phyloP scores from a whole-genome alignment of 2,797 vertebrate genomes.

The Heliangelus exortis region DNA sequence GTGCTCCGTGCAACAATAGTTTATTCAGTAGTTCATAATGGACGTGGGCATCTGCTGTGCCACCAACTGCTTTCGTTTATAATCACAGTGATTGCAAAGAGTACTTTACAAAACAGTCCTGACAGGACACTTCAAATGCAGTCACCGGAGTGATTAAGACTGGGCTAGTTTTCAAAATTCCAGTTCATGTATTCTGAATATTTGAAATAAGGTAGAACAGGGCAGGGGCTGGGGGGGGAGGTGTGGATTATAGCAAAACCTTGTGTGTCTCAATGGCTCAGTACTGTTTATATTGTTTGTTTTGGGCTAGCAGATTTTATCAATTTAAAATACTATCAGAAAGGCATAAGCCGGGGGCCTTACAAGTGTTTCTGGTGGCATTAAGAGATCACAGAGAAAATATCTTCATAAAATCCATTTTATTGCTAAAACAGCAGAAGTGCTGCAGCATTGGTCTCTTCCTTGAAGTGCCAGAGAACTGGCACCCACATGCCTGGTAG shows the following conservation, averaged over 20 bases:
- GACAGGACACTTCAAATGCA: slow-evolving; percentile 20
- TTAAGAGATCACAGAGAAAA: not conserved
- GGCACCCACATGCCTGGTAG: not conserved
- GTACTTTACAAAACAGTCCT: slow-evolving; percentile 19
- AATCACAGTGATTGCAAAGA: slow-evolving; percentile 32
- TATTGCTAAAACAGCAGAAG: not conserved
- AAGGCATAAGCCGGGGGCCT: not conserved
- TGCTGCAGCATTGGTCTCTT: not conserved
- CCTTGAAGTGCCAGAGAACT: not conserved
- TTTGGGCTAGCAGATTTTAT: not conserved
- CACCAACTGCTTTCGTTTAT: slow-evolving; percentile 31
- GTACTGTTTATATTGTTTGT: not conserved
- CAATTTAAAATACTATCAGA: not conserved
- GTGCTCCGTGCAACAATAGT: not conserved
- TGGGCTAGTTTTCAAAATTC: not conserved
- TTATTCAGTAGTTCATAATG: not conserved
- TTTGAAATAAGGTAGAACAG: not conserved
- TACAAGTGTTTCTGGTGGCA: not conserved
- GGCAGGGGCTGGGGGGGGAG: too few species aligned
- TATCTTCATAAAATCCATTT: not conserved
- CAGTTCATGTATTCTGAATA: not conserved
- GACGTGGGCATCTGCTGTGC: not conserved
- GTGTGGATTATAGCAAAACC: not conserved
- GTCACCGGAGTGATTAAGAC: slow-evolving; percentile 23
- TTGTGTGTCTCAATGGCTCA: not conserved